Evolutionary conservation across 1,140 invertebrate species (phyloP), one percentile per base, ranked within the genome.

Genomic region (Eulimnadia texana): DNA sequence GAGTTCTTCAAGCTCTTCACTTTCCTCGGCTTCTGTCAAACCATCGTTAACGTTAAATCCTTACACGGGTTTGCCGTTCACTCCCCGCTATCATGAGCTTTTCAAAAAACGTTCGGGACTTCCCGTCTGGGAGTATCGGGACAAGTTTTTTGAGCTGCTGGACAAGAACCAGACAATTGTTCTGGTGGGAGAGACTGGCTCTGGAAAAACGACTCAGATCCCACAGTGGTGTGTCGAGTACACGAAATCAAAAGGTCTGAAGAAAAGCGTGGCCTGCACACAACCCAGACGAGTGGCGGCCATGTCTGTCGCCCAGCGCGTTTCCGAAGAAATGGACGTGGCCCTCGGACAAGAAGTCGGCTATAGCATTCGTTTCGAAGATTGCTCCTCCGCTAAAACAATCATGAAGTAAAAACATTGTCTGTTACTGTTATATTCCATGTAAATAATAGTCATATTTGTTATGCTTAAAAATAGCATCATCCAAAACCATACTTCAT

Each of bases 271-370:
- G 0, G 93, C 93, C 3, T 99, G 97, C 76, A 99, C 97, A 0
- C 94, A 98, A 71, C 96, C 96, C 0, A 78, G 96, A 68, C 76
- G 97, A 79, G 97, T 99, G 53, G 96, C 96, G 16, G 96, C 97
- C 16, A 99, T 99, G 95, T 94, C 90, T 1, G 96, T 99, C 0
- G 94, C 96, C 1, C 91, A 97, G 70, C 79, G 96, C 75, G 95
- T 99, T 0, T 93, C 94, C 0, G 94, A 99, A 73, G 97, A 99
- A 79, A 98, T 99, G 94, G 97, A 99, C 76, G 94, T 98, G 1
- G 81, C 80, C 20, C 42, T 63, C 20, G 62, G 96, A 10, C 91
- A 96, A 74, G 91, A 99, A 82, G 97, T 99, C 19, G 97, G 97
- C 62, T 99, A 99, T 72, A 96, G 89, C 69, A 99, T 99, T 68